These are phyloP conservation scores for Neosalanx taihuensis DNA, from an alignment of 2,797 vertebrate species.

Conservation along the genomic window DNA sequence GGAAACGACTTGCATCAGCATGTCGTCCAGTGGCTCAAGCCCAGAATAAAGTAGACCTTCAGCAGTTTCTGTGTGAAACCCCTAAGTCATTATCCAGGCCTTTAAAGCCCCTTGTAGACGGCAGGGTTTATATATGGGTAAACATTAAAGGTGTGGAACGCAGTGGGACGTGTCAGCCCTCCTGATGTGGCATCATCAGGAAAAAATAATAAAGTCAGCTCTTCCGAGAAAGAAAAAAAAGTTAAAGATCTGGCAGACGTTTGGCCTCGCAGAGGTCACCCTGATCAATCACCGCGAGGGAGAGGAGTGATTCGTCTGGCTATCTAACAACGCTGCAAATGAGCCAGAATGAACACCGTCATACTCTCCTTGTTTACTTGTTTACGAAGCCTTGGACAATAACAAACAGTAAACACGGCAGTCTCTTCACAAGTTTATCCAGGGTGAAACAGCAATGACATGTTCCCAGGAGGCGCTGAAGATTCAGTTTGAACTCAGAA, in stretches of 20 bases:
- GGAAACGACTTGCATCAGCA: constrained; percentile 56
- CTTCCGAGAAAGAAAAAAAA: constrained; percentile 16
- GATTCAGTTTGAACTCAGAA: background rate
- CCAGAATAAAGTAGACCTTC: constrained; percentile 57
- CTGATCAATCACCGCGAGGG: constrained; percentile 26
- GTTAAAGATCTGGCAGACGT: constrained; percentile 30
- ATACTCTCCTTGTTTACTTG: constrained; percentile 9
- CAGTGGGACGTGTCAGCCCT: constrained; percentile 13
- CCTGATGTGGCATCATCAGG: constrained; percentile 38
- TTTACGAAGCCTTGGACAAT: constrained; percentile 4
- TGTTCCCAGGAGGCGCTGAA: too few species aligned
- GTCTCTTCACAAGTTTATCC: too few species aligned
- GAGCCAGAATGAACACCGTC: background rate
- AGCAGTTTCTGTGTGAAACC: constrained; percentile 62
- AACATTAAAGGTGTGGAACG: constrained; percentile 59
- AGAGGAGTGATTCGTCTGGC: constrained; percentile 23
- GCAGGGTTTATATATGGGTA: constrained; percentile 41
- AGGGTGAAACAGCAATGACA: too few species aligned
- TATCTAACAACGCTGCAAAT: constrained; percentile 28
- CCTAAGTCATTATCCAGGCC: constrained; percentile 57
- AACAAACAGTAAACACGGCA: background rate
- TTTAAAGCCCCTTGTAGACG: constrained; percentile 49
- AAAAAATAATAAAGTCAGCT: constrained; percentile 52
- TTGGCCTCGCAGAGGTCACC: constrained; percentile 37
- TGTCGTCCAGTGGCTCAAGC: constrained; percentile 38